Conservation (phyloP, 1,140 invertebrate species). For the Cotesia glomerata region DNA sequence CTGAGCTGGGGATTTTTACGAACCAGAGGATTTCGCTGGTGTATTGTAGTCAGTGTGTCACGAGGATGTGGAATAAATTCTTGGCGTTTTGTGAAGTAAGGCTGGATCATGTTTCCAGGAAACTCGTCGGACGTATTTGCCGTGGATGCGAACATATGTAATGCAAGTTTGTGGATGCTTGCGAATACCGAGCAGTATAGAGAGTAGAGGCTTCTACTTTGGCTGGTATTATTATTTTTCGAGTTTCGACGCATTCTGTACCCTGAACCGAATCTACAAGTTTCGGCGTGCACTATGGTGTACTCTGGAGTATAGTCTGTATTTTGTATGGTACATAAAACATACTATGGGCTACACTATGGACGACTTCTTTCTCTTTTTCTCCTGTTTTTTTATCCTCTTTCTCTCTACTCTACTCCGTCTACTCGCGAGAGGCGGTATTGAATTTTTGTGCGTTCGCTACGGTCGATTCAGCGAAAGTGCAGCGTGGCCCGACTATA, state of each 20-base stretch:
- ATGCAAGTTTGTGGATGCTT: conserved; percentile 21
- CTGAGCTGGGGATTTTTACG: too few species aligned
- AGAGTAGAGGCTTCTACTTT: too few species aligned
- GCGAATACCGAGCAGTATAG: conserved; percentile 19
- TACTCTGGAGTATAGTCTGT: neutral
- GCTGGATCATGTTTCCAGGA: conserved; percentile 17
- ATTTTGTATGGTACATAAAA: too few species aligned
- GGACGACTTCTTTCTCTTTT: neutral
- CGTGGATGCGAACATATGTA: conserved; percentile 5
- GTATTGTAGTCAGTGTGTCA: too few species aligned
- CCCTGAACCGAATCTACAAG: conserved; percentile 39
- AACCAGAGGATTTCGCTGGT: too few species aligned
- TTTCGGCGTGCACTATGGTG: conserved; percentile 50
- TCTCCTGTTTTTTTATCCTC: neutral
- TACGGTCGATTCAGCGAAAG: conserved; percentile 61
- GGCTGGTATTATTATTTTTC: neutral
- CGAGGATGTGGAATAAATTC: neutral
- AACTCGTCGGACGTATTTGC: conserved; percentile 21
- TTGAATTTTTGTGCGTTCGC: conserved; percentile 62
- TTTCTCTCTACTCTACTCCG: conserved; percentile 31
- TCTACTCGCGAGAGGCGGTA: conserved; percentile 47
- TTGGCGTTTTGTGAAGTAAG: conserved; percentile 16
- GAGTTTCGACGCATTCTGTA: conserved; percentile 53
- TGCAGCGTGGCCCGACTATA: conserved; percentile 39
- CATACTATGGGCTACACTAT: too few species aligned